Percentiles rank a stretch among this genome's conserved stretches.
Conservation (phyloP, 2,113 vertebrate species). For the Pleuronectes platessa region DNA sequence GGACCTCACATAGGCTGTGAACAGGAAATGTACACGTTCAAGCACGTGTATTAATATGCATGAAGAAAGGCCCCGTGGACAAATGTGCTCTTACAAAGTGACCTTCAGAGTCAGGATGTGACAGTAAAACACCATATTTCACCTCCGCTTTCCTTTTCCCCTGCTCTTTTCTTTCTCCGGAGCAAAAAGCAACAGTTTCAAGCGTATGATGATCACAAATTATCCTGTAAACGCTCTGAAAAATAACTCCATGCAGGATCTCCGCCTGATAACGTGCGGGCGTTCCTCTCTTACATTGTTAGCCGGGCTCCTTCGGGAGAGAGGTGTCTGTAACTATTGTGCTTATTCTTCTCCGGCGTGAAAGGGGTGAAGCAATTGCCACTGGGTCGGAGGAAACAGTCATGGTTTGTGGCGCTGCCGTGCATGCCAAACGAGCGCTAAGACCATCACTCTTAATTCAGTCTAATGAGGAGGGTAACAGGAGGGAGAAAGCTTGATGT, state of each 20-base stretch:
- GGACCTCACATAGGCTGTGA: constrained; percentile 6
- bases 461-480: constrained; percentile 58
- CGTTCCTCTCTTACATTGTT: constrained; percentile 58
- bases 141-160: neutral
- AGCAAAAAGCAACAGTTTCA: constrained; percentile 24
- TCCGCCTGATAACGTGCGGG: constrained; percentile 59
- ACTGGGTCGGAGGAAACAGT: constrained; percentile 57
- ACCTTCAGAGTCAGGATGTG: constrained; percentile 31
- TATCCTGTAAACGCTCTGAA: constrained; percentile 62
- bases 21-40: constrained; percentile 12
- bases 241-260: constrained; percentile 59
- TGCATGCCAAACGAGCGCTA: constrained; percentile 64
- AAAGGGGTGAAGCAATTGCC: constrained; percentile 74
- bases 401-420: constrained; percentile 52
- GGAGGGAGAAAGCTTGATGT: constrained; percentile 31
- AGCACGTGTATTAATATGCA: constrained; percentile 24
- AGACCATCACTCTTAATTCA: constrained; percentile 64
- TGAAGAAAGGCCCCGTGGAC: neutral
- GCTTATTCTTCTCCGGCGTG: constrained; percentile 68
- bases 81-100: constrained; percentile 20
- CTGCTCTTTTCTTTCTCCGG: neutral
- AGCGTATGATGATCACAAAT: constrained; percentile 61
- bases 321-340: constrained; percentile 59
- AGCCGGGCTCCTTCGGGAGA: constrained; percentile 55
- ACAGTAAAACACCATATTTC: constrained; percentile 10